Evolutionary conservation across 2,797 vertebrate species (phyloP), one percentile per base, ranked within the genome.

Genomic region (Pseudocheirus occidentalis): DNA sequence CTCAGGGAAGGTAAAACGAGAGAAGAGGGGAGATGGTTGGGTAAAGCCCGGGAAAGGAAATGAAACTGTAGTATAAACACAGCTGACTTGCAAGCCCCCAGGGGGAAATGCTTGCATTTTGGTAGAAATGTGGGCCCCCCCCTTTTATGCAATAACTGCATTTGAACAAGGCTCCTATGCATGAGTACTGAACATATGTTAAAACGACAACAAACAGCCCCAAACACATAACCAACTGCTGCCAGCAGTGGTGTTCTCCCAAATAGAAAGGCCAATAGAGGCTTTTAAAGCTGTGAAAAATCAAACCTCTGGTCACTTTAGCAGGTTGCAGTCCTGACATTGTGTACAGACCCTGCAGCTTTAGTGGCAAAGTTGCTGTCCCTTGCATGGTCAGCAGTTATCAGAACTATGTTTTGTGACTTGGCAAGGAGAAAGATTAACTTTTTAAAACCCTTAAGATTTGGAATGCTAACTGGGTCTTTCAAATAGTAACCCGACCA

Each of bases 1-100:
- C 98, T 99, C 99, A 14, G 99, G 99, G 97, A 99, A 99, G 97
- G 99, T 99, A 95, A 99, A 99, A 92, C 98, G 99, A 62, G 99
- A 99, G 96, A 99, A 99, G 98, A 98, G 99, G 96, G 98, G 98
- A 0, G 99, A 99, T 0, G 99, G 99, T 92, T 99, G 99, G 99
- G 99, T 99, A 96, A 99, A 99, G 98, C 99, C 99, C 0, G 99
- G 99, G 73, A 99, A 99, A 97, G 99, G 99, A 96, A 99, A 99
- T 0, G 99, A 99, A 98, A 99, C 99, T 0, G 99, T 99, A 96
- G 99, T 99, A 92, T 99, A 98, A 99, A 96, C 29, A 73, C 92
- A 96, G 90, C 94, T 0, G 0, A 57, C 46, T 52, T 92, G 59
- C 50, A 53, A 0, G 0, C 40, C 13, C 50, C 56, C 73, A 96